Evolutionary conservation across 2,888 invertebrate genomes (phyloP).

Genomic region (Agrilus biguttatus): DNA sequence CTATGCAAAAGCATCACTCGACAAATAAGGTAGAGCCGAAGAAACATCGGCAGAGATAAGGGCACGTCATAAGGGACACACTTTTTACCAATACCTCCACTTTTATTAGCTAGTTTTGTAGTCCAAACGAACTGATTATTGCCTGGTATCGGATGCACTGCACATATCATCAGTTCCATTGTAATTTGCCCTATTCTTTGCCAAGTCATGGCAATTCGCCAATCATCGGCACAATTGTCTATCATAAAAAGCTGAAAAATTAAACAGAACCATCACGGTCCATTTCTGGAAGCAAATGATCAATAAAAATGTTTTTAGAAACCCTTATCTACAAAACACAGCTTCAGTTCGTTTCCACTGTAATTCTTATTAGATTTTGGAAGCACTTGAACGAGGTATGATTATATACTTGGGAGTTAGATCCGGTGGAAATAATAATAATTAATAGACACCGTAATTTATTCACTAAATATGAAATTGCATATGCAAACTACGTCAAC

Average conservation of each 20-base stretch:
- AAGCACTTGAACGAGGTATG: too few relatives aligned
- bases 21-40: constrained; percentile 97
- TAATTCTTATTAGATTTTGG: too few relatives aligned
- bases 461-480: too few relatives aligned
- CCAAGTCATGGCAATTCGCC: constrained; percentile 99
- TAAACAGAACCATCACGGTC: constrained; percentile 1
- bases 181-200: constrained; percentile 87
- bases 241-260: constrained; percentile 93
- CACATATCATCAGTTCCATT: constrained; percentile 88
- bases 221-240: constrained; percentile 99
- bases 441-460: too few relatives aligned
- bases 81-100: constrained; percentile 44
- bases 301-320: too few relatives aligned
- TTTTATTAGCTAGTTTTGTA: constrained; percentile 85
- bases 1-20: constrained; percentile 99
- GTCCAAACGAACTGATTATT: constrained; percentile 95
- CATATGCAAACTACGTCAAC: too few relatives aligned
- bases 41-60: constrained; percentile 97
- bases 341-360: too few relatives aligned
- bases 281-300: too few relatives aligned
- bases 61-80: constrained; percentile 92
- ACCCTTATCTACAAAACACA: too few relatives aligned
- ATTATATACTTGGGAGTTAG: too few relatives aligned
- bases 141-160: constrained; percentile 95
- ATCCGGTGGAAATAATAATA: too few relatives aligned